phyloP scores from a whole-genome alignment of 2,888 invertebrate species.

The Catocala fraxini region DNA sequence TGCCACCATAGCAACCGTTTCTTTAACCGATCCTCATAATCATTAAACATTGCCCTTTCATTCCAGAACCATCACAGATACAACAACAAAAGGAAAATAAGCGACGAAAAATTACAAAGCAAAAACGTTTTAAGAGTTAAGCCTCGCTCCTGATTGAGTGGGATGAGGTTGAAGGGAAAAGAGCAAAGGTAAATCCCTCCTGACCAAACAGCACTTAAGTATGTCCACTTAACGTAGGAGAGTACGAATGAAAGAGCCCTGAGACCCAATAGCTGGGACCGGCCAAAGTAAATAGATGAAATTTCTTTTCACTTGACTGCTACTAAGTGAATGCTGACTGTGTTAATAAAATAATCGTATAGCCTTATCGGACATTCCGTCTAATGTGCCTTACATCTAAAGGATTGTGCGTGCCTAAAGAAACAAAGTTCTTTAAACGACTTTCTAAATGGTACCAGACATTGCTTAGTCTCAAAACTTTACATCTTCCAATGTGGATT shows the following conservation, averaged over 20 bases:
- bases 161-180: constrained; percentile 75
- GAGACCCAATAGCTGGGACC: constrained; percentile 58
- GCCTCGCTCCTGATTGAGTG: constrained; percentile 77
- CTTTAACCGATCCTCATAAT: constrained; percentile 11
- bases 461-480: constrained; percentile 34
- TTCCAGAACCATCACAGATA: constrained; percentile 27
- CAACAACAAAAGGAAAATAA: constrained; percentile 42
- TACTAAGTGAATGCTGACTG: constrained; percentile 52
- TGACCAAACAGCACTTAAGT: constrained; percentile 85
- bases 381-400: constrained; percentile 29
- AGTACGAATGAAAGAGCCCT: constrained; percentile 71
- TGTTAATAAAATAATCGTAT: constrained; percentile 59
- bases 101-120: constrained; percentile 65
- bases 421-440: constrained; percentile 35
- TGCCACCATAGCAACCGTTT: constrained; percentile 12
- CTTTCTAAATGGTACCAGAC: constrained; percentile 37
- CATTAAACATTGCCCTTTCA: constrained; percentile 23
- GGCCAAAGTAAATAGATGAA: constrained; percentile 77
- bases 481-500: constrained; percentile 33
- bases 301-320: constrained; percentile 67
- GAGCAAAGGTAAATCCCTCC: constrained; percentile 85
- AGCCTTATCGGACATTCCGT: constrained; percentile 40
- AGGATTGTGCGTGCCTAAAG: constrained; percentile 28
- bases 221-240: constrained; percentile 80
- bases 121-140: constrained; percentile 67